Percentiles rank a stretch among this genome's conserved stretches.
Conservation (phyloP, 2,888 invertebrate species). For the Erebia aethiops region DNA sequence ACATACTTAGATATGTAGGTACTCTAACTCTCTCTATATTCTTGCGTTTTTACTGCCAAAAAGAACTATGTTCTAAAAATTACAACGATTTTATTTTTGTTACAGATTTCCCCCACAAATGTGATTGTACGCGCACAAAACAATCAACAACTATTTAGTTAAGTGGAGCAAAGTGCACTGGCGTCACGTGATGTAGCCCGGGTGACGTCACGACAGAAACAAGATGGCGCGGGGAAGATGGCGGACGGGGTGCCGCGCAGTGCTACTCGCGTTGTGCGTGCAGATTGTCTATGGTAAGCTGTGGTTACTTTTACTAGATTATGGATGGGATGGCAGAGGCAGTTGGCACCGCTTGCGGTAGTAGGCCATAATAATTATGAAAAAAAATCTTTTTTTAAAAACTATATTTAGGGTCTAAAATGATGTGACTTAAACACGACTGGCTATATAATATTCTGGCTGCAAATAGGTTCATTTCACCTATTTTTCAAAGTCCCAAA, state of each 20-base stretch:
- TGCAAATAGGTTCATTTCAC: too few species aligned
- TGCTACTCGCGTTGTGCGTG: conserved; percentile 58
- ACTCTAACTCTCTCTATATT: too few species aligned
- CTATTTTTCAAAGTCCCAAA: too few species aligned
- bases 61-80: background rate
- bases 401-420: too few species aligned
- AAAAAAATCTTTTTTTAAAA: too few species aligned
- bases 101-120: conserved; percentile 17
- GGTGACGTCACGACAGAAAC: conserved; percentile 47
- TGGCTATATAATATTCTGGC: too few species aligned
- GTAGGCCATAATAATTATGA: conserved; percentile 29
- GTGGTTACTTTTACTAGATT: background rate
- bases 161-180: conserved; percentile 35
- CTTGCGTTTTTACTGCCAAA: too few species aligned
- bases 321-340: conserved; percentile 16
- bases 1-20: too few species aligned
- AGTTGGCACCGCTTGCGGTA: conserved; percentile 44
- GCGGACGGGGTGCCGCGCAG: conserved; percentile 62
- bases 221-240: conserved; percentile 72
- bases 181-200: conserved; percentile 41
- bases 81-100: conserved; percentile 9
- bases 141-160: background rate
- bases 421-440: too few species aligned
- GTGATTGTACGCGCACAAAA: background rate
- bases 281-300: conserved; percentile 67